Evolutionary conservation across 2,888 invertebrate species (phyloP).

Genomic region (Sphinx pinastri): DNA sequence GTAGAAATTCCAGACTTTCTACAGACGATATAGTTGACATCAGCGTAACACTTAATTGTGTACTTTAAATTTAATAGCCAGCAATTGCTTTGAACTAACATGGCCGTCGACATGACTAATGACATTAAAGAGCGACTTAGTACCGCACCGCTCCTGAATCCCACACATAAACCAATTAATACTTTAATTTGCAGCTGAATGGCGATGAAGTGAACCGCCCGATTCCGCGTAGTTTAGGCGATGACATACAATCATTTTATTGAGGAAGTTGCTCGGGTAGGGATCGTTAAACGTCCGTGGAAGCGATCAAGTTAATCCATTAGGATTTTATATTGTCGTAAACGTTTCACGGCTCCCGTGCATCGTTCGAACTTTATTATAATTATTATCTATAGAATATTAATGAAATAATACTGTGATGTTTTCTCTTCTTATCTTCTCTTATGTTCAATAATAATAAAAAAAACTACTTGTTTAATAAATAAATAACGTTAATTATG

Average conservation of each 20-base stretch:
- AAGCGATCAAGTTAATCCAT: conserved; percentile 78
- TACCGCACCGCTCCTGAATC: not conserved
- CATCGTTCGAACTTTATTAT: conserved; percentile 64
- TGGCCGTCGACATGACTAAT: no score
- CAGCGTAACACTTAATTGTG: no score
- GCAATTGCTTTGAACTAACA: no score
- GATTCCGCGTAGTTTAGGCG: conserved; percentile 33
- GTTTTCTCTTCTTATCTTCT: no score
- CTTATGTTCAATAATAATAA: no score
- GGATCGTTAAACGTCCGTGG: conserved; percentile 72
- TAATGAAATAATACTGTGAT: no score
- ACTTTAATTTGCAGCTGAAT: not conserved
- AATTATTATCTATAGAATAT: conserved; percentile 47
- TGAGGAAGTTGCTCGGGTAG: conserved; percentile 76
- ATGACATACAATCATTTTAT: conserved; percentile 75
- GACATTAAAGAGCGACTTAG: no score
- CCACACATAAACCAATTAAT: conserved; percentile 6
- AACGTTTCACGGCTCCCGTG: conserved; percentile 76
- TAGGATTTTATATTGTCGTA: conserved; percentile 79
- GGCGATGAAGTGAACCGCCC: conserved; percentile 1
- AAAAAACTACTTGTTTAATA: no score
- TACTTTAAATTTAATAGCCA: no score
- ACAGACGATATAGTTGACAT: no score
- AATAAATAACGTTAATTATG: no score
- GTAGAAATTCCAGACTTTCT: no score